Percentiles rank a stretch among this genome's conserved stretches.
Evolutionary conservation across 2,113 vertebrate species (phyloP).

Genomic region (Puma concolor): DNA sequence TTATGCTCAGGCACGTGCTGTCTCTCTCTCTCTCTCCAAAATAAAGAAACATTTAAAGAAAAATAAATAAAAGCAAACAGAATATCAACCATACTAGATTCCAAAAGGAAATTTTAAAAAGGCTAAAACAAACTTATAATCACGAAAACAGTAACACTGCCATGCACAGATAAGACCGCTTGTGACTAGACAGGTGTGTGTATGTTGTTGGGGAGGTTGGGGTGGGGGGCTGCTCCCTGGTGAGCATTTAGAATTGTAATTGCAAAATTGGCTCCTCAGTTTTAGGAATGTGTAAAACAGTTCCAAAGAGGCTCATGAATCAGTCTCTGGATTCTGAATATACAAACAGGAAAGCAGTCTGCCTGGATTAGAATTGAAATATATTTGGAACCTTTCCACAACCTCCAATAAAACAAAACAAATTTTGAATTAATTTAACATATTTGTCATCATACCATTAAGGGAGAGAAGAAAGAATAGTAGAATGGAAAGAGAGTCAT

Average conservation of each 20-base stretch:
- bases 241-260: background rate
- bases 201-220: background rate
- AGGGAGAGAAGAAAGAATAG: conserved; percentile 34
- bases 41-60: too few species aligned
- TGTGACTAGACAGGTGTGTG: conserved; percentile 70
- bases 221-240: background rate
- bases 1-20: too few species aligned
- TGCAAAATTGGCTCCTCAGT: background rate
- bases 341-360: background rate
- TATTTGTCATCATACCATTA: background rate
- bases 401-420: conserved; percentile 2
- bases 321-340: background rate
- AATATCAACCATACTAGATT: background rate
- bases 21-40: too few species aligned
- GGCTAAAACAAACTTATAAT: conserved; percentile 24
- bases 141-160: conserved; percentile 45
- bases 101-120: conserved; percentile 50
- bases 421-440: background rate
- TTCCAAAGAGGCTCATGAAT: background rate
- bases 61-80: background rate
- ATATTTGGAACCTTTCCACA: background rate
- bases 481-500: conserved; percentile 64
- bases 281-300: background rate
- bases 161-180: conserved; percentile 71
- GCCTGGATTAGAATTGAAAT: background rate